Conservation (phyloP, 2,888 invertebrate genomes). For the Marasmarcha lunaedactyla region DNA sequence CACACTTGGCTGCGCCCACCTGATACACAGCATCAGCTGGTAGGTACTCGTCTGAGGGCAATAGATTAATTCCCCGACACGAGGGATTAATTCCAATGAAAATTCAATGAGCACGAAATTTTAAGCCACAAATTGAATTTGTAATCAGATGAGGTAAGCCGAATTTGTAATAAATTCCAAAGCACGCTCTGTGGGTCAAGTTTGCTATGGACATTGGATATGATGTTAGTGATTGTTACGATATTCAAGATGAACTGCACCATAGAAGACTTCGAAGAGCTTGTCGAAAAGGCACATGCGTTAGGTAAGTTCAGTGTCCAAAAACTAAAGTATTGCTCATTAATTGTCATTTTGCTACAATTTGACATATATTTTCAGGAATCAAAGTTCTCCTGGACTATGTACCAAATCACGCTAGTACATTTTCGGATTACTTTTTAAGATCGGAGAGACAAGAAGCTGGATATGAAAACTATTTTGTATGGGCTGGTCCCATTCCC, state of each 20-base stretch:
- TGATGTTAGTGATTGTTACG: constrained; percentile 80
- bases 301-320: constrained; percentile 47
- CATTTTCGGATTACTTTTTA: constrained; percentile 83
- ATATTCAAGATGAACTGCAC: constrained; percentile 78
- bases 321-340: neutral
- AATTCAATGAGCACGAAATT: too few relatives aligned
- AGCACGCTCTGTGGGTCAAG: too few relatives aligned
- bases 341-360: neutral
- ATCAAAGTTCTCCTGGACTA: constrained; percentile 71
- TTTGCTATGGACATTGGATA: constrained; percentile 85
- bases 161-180: too few relatives aligned
- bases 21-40: neutral
- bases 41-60: neutral
- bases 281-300: constrained; percentile 61
- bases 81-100: neutral
- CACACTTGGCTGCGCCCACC: neutral
- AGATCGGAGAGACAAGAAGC: constrained; percentile 70
- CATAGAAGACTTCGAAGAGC: constrained; percentile 72
- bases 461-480: constrained; percentile 78
- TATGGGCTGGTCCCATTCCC: constrained; percentile 74
- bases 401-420: constrained; percentile 75
- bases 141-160: too few relatives aligned
- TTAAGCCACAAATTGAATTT: too few relatives aligned
- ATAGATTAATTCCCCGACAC: neutral
- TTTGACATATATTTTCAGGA: constrained; percentile 16